Base-by-base conservation (phyloP, 1,140 invertebrate genomes). In the Drosophila pachea region DNA sequence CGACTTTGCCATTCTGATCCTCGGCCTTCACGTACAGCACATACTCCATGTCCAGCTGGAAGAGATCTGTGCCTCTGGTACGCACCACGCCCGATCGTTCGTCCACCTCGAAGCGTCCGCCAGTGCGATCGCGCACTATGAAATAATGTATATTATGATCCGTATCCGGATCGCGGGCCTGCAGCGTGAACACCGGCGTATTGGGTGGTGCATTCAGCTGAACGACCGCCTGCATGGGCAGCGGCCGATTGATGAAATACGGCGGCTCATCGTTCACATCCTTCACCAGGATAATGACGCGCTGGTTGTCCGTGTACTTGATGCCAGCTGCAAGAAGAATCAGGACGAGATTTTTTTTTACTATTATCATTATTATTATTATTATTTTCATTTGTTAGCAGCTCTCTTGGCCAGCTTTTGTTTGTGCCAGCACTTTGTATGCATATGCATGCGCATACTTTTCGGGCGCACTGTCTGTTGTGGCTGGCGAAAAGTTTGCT, bases 131-230 rank as follows among this genome's bases (percentile, higher is more conserved):
- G 77, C 97, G 90, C 0, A 98, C 96, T 66, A 98, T 97, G 90
- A 97, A 97, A 89, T 98, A 98, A 87, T 98, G 97, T 71, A 98
- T 97, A 89, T 97, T 98, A 87, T 96, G 95, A 90, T 98, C 96
- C 0, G 96, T 97, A 88, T 98, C 97, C 0, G 96, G 97, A 90
- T 98, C 97, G 68, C 97, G 91, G n/a, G 97, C 97, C 90, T 98
- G 97, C 4, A 98, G 92, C 4, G 97, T 98, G 88, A 98, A 98
- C 0, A 98, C 96, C n/a, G 96, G 96, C 0, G 97, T 98, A 89
- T 98, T 97, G 29, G 96, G 95, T 4, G 95, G 95, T 11, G 97
- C 97, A 86, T 98, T 98, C 12, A 98, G 92, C 87, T 98, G 96
- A 0, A 98, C 97, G 54, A 98, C 96, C 4, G 97, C 96, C 90